Conservation (phyloP, 2,888 invertebrate genomes). For the Dioctria linearis region DNA sequence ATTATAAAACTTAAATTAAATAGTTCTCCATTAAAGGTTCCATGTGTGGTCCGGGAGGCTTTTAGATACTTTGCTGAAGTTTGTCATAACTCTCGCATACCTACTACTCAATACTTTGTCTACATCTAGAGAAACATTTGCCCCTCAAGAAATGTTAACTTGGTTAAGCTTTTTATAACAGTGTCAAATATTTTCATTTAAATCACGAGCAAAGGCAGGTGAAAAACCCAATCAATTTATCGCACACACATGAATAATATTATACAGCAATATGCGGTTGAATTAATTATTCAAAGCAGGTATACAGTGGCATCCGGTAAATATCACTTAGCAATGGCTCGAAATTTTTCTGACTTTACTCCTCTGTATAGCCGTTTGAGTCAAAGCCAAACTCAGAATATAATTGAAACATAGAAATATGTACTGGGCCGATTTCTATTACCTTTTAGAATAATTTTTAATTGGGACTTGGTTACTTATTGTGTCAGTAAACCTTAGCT, state of each 20-base stretch:
- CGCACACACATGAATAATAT: conserved; percentile 34
- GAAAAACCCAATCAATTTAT: conserved; percentile 31
- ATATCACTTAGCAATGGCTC: conserved; percentile 50
- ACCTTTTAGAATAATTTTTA: too few relatives aligned
- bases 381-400: conserved; percentile 23
- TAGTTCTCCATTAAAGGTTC: conserved; percentile 32
- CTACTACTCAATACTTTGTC: background rate
- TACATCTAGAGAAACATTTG: background rate
- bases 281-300: conserved; percentile 48
- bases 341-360: conserved; percentile 53
- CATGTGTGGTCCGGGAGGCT: conserved; percentile 26
- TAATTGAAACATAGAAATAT: background rate
- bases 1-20: conserved; percentile 58
- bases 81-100: conserved; percentile 3
- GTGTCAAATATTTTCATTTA: background rate
- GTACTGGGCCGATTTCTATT: background rate
- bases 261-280: conserved; percentile 42
- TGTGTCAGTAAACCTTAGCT: too few relatives aligned
- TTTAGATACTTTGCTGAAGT: conserved; percentile 12
- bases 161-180: too few relatives aligned
- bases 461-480: too few relatives aligned
- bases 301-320: conserved; percentile 53
- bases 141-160: background rate
- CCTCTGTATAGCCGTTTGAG: conserved; percentile 15
- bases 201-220: conserved; percentile 18